Evolutionary conservation across 2,113 vertebrate species (phyloP), one percentile per base, ranked within the genome.

Genomic region (Helogale parvula): DNA sequence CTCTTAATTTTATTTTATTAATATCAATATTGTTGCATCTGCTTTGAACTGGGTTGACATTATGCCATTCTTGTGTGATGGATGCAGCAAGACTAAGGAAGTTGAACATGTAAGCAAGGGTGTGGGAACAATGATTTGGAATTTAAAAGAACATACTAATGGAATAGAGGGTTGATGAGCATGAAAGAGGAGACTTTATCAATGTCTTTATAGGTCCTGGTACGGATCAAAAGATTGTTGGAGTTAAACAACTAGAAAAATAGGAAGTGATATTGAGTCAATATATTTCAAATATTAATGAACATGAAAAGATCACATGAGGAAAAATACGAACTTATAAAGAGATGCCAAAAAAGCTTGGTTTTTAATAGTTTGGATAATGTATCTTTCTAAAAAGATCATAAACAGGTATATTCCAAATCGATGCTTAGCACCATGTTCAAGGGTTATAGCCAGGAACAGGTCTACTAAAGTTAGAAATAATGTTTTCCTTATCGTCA

Each of bases 231-330:
- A 72, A 96, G 33, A 54, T 88, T 74, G 16, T n/a, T 74, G 7
- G 66, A 54, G 21, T 35, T n/a, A 87, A 86, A 63, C 27, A 76
- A 38, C 38, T 66, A 77, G 60, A 52, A 90, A 93, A 19, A 63
- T 23, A 77, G 10, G 5, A 65, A 93, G 13, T 52, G 23, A 66
- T 50, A 25, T n/a, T 89, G 50, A 69, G 15, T 45, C 7, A 89
- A 52, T 69, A 1, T 33, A 66, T 81, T 90, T 84, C 14, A 72
- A 92, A 80, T 74, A 66, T 85, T 80, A 88, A 88, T 95, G 45
- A 93, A 94, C 76, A 86, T 74, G 41, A 72, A 93, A 81, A 90
- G 3, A 82, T 63, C 11, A 88, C 85, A 29, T 38, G 45, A 93
- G 14, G 11, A 25, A 77, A 84, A 63, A 29, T 14, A 14, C 38